These are phyloP conservation scores for Iphiclides podalirius DNA, from an alignment of 2,888 invertebrate species.

Conservation along the genomic window DNA sequence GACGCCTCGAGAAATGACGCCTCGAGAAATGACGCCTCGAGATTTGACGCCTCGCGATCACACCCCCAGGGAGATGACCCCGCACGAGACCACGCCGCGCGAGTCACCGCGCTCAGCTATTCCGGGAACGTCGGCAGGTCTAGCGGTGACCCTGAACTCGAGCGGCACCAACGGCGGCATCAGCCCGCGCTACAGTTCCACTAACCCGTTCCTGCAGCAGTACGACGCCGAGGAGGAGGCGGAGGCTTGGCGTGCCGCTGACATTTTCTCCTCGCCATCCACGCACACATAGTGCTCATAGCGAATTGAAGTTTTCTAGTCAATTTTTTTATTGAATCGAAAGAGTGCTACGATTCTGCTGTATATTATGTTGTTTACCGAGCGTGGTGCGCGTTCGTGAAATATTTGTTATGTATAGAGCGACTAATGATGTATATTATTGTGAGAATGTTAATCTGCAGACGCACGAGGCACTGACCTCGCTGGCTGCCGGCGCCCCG, in stretches of 20 bases:
- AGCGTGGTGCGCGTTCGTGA: constrained; percentile 69
- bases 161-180: constrained; percentile 35
- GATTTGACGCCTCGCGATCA: constrained; percentile 31
- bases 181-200: constrained; percentile 71
- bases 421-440: constrained; percentile 76
- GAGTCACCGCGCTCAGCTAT: constrained; percentile 65
- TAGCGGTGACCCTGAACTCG: constrained; percentile 81
- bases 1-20: constrained; percentile 42
- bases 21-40: constrained; percentile 36
- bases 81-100: constrained; percentile 47
- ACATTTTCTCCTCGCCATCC: constrained; percentile 71
- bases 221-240: constrained; percentile 75
- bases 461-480: constrained; percentile 58
- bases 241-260: constrained; percentile 70
- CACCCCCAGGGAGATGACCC: constrained; percentile 45
- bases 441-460: constrained; percentile 72
- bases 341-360: constrained; percentile 74
- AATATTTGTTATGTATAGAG: constrained; percentile 74
- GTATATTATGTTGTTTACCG: constrained; percentile 72
- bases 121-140: constrained; percentile 81
- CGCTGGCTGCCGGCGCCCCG: constrained; percentile 58
- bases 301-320: constrained; percentile 77
- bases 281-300: constrained; percentile 74
- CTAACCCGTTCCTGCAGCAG: constrained; percentile 82
- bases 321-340: constrained; percentile 78